A percentile compares a stretch with the other conserved stretches of the same genome.
These are phyloP conservation scores for Aphelocoma californica DNA, from an alignment of 2,797 vertebrate species.

Conservation along the genomic window DNA sequence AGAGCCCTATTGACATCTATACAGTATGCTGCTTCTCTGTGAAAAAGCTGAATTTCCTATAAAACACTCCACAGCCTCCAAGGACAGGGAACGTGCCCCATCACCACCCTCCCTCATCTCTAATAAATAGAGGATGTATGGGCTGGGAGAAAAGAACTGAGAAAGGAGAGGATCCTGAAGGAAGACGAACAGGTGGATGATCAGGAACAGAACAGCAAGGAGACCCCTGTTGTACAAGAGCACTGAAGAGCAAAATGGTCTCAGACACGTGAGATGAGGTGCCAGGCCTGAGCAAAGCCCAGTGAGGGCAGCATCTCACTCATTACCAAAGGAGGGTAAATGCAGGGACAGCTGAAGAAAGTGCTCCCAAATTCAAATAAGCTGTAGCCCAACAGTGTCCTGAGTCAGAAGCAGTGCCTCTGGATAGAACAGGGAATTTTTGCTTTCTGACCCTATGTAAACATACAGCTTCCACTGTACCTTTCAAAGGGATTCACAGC, in stretches of 20 bases:
- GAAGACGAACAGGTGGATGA: not conserved
- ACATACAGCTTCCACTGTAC: not conserved
- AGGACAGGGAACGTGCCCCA: not conserved
- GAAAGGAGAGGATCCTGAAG: not conserved
- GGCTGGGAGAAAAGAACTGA: not conserved
- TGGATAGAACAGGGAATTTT: not conserved
- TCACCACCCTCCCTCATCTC: not conserved
- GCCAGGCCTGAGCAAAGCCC: not conserved
- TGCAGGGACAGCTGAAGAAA: not conserved
- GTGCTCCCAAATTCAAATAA: not conserved
- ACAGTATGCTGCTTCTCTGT: not conserved
- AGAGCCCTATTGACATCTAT: slow-evolving; percentile 43
- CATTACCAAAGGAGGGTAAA: not conserved
- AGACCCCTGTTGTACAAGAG: not conserved
- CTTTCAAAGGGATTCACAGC: not conserved
- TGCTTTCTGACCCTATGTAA: not conserved
- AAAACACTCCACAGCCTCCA: not conserved
- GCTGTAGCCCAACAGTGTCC: not conserved
- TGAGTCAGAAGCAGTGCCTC: not conserved
- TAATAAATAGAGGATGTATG: not conserved
- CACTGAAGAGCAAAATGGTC: not conserved
- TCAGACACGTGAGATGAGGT: accelerated
- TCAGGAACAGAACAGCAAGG: not conserved
- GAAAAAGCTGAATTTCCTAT: slow-evolving; percentile 22
- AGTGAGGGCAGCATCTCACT: accelerated